Evolutionary conservation across 1,140 invertebrate genomes (phyloP).

Genomic region (Drosophila elegans): DNA sequence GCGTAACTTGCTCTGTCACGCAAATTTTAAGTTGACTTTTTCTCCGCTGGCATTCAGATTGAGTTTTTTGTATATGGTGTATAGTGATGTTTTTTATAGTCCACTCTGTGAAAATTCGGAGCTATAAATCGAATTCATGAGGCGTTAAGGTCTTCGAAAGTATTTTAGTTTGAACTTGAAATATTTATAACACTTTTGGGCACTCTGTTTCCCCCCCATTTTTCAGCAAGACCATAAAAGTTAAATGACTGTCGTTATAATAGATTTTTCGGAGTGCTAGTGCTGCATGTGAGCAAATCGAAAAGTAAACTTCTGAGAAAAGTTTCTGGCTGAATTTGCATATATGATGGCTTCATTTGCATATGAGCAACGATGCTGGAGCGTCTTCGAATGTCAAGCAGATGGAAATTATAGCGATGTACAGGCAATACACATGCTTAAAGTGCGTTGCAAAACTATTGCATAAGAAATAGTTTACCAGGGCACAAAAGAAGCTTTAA

Average conservation of each 20-base stretch:
- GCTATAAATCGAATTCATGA: constrained; percentile 71
- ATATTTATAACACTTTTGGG: constrained; percentile 37
- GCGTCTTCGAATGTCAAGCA: constrained; percentile 17
- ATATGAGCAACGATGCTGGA: constrained; percentile 34
- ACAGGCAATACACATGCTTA: too few species aligned
- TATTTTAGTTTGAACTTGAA: constrained; percentile 76
- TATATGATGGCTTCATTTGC: constrained; percentile 68
- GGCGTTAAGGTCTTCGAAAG: constrained; percentile 69
- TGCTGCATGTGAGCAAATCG: constrained; percentile 43
- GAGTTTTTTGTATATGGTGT: constrained; percentile 14
- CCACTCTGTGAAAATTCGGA: constrained; percentile 37
- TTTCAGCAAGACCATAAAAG: constrained; percentile 37
- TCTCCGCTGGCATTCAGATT: constrained; percentile 4
- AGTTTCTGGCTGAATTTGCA: constrained; percentile 60
- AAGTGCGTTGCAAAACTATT: too few species aligned
- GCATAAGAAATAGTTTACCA: too few species aligned
- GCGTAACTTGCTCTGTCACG: constrained; percentile 72
- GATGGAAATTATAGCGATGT: constrained; percentile 12
- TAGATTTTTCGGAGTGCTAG: constrained; percentile 10
- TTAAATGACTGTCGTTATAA: constrained; percentile 51
- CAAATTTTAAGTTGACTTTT: constrained; percentile 42
- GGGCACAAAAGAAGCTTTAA: not conserved
- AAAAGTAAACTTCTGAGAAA: constrained; percentile 40
- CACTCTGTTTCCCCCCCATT: constrained; percentile 3
- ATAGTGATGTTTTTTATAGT: constrained; percentile 22